A percentile compares a stretch with the other conserved stretches of the same genome.
Evolutionary conservation across 2,888 invertebrate species (phyloP).

Genomic region (Meteorus colon): DNA sequence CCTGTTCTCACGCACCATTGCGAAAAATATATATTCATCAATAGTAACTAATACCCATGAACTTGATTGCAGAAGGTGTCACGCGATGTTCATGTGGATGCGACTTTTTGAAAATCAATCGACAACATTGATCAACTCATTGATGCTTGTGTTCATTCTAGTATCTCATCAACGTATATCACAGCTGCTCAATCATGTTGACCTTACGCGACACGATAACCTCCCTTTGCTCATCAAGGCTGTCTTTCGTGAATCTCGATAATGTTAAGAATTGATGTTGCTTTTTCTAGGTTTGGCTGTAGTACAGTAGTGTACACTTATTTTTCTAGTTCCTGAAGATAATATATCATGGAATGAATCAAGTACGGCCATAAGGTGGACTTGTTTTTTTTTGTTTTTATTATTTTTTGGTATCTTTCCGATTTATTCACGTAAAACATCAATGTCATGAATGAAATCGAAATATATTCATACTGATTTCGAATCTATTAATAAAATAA

Average conservation of each 20-base stretch:
- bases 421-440: conserved; percentile 36
- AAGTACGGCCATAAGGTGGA: background rate
- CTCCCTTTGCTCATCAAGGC: conserved; percentile 37
- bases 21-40: too few relatives aligned
- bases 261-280: conserved; percentile 12
- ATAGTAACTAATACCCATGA: background rate
- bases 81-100: background rate
- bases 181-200: conserved; percentile 38
- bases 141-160: conserved; percentile 43
- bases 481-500: conserved; percentile 55
- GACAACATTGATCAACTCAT: conserved; percentile 47
- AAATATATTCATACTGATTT: conserved; percentile 12
- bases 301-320: background rate
- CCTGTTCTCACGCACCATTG: too few relatives aligned
- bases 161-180: conserved; percentile 42
- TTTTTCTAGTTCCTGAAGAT: background rate
- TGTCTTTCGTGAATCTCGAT: conserved; percentile 46
- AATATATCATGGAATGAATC: background rate
- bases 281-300: background rate
- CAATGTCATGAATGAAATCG: conserved; percentile 21
- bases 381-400: background rate
- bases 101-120: conserved; percentile 17
- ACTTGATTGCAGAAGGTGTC: background rate
- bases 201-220: conserved; percentile 51
- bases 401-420: conserved; percentile 35